These are phyloP conservation scores for Lobophora halterata DNA, from an alignment of 2,888 invertebrate genomes.

Conservation along the genomic window DNA sequence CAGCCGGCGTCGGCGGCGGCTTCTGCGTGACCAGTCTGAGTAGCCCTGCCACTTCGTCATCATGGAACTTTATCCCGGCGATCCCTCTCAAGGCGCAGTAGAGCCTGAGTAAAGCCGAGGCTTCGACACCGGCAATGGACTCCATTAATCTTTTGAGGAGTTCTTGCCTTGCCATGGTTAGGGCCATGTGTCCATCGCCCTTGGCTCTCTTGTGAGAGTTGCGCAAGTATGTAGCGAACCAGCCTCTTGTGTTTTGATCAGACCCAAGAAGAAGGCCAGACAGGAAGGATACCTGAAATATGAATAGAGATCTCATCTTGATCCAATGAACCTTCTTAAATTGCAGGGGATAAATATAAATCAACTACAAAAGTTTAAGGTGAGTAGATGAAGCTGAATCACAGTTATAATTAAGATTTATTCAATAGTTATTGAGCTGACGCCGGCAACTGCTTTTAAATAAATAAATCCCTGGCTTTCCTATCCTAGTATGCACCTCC, in stretches of 20 bases:
- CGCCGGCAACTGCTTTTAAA: too few species aligned
- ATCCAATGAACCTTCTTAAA: not conserved
- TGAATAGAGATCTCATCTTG: not conserved
- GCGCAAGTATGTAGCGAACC: conserved; percentile 96
- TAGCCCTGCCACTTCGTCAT: conserved; percentile 93
- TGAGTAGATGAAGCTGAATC: too few species aligned
- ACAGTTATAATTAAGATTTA: too few species aligned
- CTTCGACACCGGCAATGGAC: conserved; percentile 87
- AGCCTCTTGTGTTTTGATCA: conserved; percentile 92
- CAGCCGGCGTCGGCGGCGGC: conserved; percentile 94
- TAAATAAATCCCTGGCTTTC: too few species aligned
- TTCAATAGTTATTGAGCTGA: too few species aligned
- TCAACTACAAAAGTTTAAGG: too few species aligned
- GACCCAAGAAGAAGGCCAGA: conserved; percentile 94
- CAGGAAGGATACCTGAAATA: conserved; percentile 86
- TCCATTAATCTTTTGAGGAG: conserved; percentile 86
- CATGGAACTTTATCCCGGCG: conserved; percentile 94
- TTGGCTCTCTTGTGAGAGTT: conserved; percentile 91
- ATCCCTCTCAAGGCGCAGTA: conserved; percentile 96
- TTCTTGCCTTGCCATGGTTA: conserved; percentile 87
- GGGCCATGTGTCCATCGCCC: conserved; percentile 86
- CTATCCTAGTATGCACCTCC: too few species aligned
- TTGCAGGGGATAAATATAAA: too few species aligned
- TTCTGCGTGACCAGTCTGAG: conserved; percentile 93
- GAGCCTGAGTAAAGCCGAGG: conserved; percentile 92